Percentiles rank a stretch among this genome's conserved stretches.
phyloP scores from a whole-genome alignment of 2,113 vertebrate species.

The Microtus richardsoni region DNA sequence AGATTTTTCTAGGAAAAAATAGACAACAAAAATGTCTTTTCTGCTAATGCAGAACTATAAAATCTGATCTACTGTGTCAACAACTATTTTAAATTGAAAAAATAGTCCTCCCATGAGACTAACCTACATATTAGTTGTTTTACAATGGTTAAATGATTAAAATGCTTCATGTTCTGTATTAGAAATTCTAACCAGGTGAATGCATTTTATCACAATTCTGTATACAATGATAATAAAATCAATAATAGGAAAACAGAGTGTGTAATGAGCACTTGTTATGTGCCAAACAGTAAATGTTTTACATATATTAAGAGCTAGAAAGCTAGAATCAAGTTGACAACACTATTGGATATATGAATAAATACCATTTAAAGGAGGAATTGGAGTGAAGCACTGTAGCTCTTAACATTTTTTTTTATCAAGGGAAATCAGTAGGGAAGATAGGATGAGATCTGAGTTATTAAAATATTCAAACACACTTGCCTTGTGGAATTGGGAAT shows the following conservation, averaged over 20 bases:
- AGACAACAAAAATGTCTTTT: conserved; percentile 40
- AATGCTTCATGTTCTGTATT: neutral
- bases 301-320: conserved; percentile 22
- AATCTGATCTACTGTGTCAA: neutral
- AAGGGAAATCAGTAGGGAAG: neutral
- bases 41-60: neutral
- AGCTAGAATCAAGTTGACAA: neutral
- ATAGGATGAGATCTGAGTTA: neutral
- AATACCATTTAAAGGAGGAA: neutral
- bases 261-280: neutral
- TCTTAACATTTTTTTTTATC: neutral
- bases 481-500: neutral
- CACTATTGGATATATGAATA: neutral
- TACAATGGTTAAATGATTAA: neutral
- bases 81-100: conserved; percentile 40
- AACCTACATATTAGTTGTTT: neutral
- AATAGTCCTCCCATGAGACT: neutral
- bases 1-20: conserved; percentile 52
- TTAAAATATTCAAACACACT: neutral
- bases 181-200: conserved; percentile 3
- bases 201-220: conserved; percentile 14
- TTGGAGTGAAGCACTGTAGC: neutral
- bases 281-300: neutral
- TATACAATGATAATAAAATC: neutral
- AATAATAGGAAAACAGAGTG: neutral